phyloP scores from a whole-genome alignment of 37 sponge, comb jelly and placozoan species.

The Eunapius fragilis region DNA sequence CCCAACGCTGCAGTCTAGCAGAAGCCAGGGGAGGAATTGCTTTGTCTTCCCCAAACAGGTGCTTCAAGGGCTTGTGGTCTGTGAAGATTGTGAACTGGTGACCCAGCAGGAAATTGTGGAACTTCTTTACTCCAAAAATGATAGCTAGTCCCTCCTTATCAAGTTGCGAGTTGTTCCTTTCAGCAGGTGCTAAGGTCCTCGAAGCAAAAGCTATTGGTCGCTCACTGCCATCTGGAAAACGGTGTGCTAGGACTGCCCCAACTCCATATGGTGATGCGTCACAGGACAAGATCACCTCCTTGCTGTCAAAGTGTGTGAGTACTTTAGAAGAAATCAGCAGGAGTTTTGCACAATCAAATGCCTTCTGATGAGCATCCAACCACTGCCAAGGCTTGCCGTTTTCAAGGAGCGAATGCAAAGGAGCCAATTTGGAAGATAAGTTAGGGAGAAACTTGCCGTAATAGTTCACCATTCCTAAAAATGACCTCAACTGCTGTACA shows the following conservation, averaged over 20 bases:
- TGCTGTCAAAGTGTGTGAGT: conserved; percentile 14
- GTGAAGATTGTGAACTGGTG: conserved; percentile 8
- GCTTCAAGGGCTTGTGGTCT: conserved; percentile 47
- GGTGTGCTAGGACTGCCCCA: conserved; percentile 13
- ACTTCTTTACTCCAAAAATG: conserved; percentile 16
- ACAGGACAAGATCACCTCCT: conserved; percentile 11
- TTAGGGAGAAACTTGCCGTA: conserved; percentile 38
- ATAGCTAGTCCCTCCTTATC: conserved; percentile 30
- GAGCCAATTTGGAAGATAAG: conserved; percentile 17
- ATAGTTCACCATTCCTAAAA: conserved; percentile 33
- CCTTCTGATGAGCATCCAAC: conserved; percentile 6
- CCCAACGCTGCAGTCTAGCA: conserved; percentile 49
- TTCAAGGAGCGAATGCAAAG: conserved; percentile 2
- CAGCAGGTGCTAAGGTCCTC: conserved; percentile 3
- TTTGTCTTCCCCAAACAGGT: conserved; percentile 17
- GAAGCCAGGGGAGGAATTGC: conserved; percentile 38
- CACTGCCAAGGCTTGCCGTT: conserved; percentile 4
- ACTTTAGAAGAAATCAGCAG: conserved; percentile 19
- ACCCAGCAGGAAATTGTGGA: conserved; percentile 19
- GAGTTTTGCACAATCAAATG: conserved; percentile 16
- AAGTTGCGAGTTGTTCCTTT: conserved; percentile 26
- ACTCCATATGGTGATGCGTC: conserved; percentile 35
- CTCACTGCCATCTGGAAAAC: conserved; percentile 24
- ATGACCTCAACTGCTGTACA: too few relatives aligned
- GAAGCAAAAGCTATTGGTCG: conserved; percentile 27